A percentile compares a stretch with the other conserved stretches of the same genome.
Evolutionary conservation across 2,888 invertebrate species (phyloP).

Genomic region (Tenthredo amoena): DNA sequence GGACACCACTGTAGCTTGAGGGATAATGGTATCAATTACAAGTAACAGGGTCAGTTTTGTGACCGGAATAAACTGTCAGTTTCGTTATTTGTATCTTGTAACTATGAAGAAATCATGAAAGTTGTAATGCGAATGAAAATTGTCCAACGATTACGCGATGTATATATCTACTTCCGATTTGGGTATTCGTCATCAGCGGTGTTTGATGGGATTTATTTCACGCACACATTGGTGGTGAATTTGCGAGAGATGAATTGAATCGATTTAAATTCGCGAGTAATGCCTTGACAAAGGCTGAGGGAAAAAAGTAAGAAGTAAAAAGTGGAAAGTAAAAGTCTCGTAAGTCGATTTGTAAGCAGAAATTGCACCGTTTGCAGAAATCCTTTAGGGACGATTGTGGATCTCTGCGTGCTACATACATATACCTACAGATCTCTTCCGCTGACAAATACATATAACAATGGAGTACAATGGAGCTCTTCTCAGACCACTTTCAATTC

Average conservation of each 20-base stretch:
- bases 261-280: constrained; percentile 38
- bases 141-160: neutral
- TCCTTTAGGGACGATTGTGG: constrained; percentile 51
- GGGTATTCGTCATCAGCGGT: constrained; percentile 10
- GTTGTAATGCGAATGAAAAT: neutral
- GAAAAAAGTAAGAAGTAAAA: constrained; percentile 29
- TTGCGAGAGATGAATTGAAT: constrained; percentile 21
- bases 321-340: constrained; percentile 39
- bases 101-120: neutral
- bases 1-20: constrained; percentile 1
- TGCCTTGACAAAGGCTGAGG: constrained; percentile 31
- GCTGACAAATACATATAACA: constrained; percentile 43
- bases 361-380: constrained; percentile 66
- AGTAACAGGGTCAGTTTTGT: constrained; percentile 15
- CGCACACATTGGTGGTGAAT: neutral
- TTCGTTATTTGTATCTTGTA: neutral
- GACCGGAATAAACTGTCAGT: constrained; percentile 12
- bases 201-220: constrained; percentile 26
- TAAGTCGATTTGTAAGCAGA: constrained; percentile 63
- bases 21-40: constrained; percentile 38
- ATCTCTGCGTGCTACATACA: neutral
- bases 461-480: constrained; percentile 29
- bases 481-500: constrained; percentile 37
- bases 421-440: constrained; percentile 17
- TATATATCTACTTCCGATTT: neutral